Conservation (phyloP, 2,113 vertebrate species). For the Cololabis saira region DNA sequence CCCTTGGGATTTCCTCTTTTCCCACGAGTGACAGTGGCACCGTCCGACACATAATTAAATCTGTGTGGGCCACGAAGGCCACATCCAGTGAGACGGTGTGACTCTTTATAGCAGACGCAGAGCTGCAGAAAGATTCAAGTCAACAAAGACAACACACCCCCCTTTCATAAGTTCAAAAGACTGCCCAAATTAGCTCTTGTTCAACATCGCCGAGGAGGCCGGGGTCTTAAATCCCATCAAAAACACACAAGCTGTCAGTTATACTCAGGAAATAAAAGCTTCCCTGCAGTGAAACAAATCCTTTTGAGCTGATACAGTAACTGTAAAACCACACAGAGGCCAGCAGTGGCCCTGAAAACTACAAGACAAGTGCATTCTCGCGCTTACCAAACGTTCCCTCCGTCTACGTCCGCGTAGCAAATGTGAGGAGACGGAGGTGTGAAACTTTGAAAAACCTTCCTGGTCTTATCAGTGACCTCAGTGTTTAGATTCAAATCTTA, state of each 20-base stretch:
- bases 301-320: conserved; percentile 36
- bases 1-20: conserved; percentile 30
- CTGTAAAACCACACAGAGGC: conserved; percentile 19
- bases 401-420: not conserved
- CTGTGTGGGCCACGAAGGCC: conserved; percentile 26
- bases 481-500: conserved; percentile 32
- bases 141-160: conserved; percentile 4
- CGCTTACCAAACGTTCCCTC: conserved; percentile 32
- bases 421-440: not conserved
- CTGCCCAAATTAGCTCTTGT: conserved; percentile 41
- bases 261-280: conserved; percentile 36
- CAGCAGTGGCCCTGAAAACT: conserved; percentile 12
- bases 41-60: conserved; percentile 34
- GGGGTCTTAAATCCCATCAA: conserved; percentile 47
- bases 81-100: conserved; percentile 29
- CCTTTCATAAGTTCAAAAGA: conserved; percentile 34
- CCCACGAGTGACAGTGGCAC: conserved; percentile 46
- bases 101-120: conserved; percentile 12
- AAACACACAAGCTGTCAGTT: conserved; percentile 48
- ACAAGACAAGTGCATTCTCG: conserved; percentile 4
- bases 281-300: conserved; percentile 47
- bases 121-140: not conserved
- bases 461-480: conserved; percentile 27
- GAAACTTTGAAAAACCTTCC: not conserved
- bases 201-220: conserved; percentile 23